Evolutionary conservation across 37 sponge, comb jelly and placozoan genomes (phyloP), one percentile per base, ranked within the genome.

Genomic region (Chondrosia reniformis): DNA sequence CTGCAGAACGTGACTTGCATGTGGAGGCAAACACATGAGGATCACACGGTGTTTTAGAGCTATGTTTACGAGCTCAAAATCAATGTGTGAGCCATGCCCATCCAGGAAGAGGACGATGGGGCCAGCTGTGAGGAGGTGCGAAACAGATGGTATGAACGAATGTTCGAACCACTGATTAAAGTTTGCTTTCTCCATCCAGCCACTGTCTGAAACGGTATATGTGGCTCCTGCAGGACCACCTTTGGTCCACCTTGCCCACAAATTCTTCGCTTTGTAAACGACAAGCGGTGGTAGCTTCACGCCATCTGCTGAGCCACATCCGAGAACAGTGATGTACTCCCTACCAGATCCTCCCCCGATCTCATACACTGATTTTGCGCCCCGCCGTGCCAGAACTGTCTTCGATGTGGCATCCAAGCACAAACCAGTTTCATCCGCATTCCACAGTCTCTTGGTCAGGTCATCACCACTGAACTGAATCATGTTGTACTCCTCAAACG

Each of bases 71-170:
- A 83, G 31, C 10, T 45, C 24, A 19, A 74, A 33, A 33, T 55
- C 64, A n/a, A 84, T 25, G 55, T 88, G 81, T 28, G 81, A 84
- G 41, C 78, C 76, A 75, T 88, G 84, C 15, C 89, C 89, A 88
- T 88, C 89, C 75, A 88, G 28, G 55, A 88, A 74, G 17, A 88
- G 81, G 4, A 84, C 38, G 5, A 79, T 71, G 7, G 89, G 84
- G 17, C 36, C 46, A 10, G 55, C 45, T n/a, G 22, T 12, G 19
- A 55, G 42, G n/a, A 64, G 44, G 55, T 80, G 55, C 21, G 67
- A 25, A 3, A 78, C 83, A 45, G 84, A 71, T 34, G 80, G 83
- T 8, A 83, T 54, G 31, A 88, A 79, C 33, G 49, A 13, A 1
- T 77, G 62, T 3, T 81, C 45, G 43, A 87, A 81, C 87, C 87